phyloP scores from a whole-genome alignment of 2,797 vertebrate genomes.

The Periophthalmus magnuspinnatus region DNA sequence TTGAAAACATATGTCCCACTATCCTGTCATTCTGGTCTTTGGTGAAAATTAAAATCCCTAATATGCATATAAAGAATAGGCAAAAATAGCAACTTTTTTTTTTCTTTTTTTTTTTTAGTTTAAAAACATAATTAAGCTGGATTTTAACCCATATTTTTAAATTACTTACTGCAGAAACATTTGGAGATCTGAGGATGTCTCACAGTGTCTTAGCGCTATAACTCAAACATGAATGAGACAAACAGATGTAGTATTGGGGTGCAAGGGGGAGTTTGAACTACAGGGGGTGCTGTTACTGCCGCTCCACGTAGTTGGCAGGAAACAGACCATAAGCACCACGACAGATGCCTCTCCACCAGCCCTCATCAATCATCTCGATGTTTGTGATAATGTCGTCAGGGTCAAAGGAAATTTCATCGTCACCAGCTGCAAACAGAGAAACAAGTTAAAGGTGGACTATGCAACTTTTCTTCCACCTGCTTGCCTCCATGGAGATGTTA shows the following conservation, averaged over 20 bases:
- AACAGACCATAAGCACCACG: conserved; percentile 90
- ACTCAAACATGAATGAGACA: conserved; percentile 31
- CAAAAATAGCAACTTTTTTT: conserved; percentile 16
- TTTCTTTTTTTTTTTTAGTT: not conserved
- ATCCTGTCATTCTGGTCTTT: conserved; percentile 38
- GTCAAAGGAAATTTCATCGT: conserved; percentile 97
- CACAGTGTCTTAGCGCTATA: conserved; percentile 38
- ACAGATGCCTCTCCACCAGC: conserved; percentile 97
- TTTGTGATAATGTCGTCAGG: conserved; percentile 97
- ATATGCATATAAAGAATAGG: conserved; percentile 10
- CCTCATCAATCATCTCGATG: conserved; percentile 98
- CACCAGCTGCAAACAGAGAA: conserved; percentile 79
- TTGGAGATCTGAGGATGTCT: conserved; percentile 53
- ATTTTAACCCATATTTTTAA: not conserved
- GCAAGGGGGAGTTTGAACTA: conserved; percentile 16
- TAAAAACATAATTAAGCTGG: conserved; percentile 4
- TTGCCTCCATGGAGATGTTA: no score
- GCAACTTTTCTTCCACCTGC: no score
- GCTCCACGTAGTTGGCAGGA: conserved; percentile 95
- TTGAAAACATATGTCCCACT: not conserved
- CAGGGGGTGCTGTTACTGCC: conserved; percentile 73
- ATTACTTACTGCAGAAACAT: conserved; percentile 3
- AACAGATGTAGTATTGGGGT: not conserved
- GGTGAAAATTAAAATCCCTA: conserved; percentile 37
- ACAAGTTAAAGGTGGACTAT: no score